These are phyloP conservation scores for Ophiodon elongatus DNA, from an alignment of 2,113 vertebrate genomes.

Conservation along the genomic window DNA sequence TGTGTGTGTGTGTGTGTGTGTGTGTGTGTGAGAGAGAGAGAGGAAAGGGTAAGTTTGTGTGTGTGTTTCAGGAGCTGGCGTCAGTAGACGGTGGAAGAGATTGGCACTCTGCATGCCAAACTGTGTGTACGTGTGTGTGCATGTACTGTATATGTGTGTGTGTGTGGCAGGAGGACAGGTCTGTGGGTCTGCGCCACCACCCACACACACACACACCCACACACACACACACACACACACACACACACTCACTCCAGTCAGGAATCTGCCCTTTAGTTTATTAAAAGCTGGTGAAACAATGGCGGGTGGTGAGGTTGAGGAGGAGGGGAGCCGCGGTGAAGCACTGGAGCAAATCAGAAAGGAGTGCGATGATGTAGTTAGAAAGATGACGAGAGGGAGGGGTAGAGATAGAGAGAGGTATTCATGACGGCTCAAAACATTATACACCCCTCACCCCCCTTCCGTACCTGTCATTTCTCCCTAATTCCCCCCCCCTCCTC, in stretches of 20 bases:
- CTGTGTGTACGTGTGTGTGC: conserved; percentile 55
- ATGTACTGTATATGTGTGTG: conserved; percentile 46
- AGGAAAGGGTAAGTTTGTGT: conserved; percentile 30
- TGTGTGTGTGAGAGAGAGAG: neutral
- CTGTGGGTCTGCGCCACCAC: conserved; percentile 29
- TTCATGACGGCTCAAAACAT: conserved; percentile 4
- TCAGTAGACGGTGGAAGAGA: conserved; percentile 76
- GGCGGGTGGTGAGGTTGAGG: conserved; percentile 67
- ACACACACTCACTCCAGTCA: conserved; percentile 52
- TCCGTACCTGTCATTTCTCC: conserved; percentile 47
- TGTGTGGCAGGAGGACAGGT: conserved; percentile 64
- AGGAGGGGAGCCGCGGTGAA: conserved; percentile 27
- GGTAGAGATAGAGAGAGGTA: neutral
- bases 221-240: neutral
- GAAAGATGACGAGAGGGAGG: conserved; percentile 27
- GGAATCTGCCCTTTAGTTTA: conserved; percentile 89
- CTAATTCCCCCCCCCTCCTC: conserved; percentile 2
- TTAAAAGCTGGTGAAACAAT: conserved; percentile 88
- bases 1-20: conserved; percentile 39
- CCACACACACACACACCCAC: neutral
- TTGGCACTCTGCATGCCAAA: conserved; percentile 84
- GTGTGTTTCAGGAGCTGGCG: conserved; percentile 71
- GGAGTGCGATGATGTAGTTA: conserved; percentile 34
- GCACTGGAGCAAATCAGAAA: conserved; percentile 34
- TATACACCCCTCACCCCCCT: neutral